Base-by-base conservation (phyloP, 2,797 vertebrate species). In the Serranus cabrilla region DNA sequence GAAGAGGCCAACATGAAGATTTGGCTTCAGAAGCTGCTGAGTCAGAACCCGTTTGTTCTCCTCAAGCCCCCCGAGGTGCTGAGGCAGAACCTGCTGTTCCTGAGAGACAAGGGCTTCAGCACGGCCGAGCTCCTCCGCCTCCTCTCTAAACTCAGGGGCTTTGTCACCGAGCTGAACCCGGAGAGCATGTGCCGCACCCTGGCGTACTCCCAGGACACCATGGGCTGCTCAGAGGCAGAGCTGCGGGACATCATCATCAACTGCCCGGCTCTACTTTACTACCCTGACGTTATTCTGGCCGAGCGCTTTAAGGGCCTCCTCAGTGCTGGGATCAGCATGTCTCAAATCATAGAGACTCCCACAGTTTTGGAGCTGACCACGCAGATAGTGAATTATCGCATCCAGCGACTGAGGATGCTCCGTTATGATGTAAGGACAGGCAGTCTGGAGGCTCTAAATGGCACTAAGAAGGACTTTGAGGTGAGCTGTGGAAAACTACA, bases 391-490 rank as follows among this genome's bases (percentile, higher is more conserved):
- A 95, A 94, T 55, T 95, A 96, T 83, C 95, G 97, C 49, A 93
- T 98, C 70, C 95, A 94, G 80, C 96, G 90, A 71, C 94, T 99
- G 59, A 88, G 72, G 68, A 86, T 91, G 3, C 86, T 90, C 46
- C 96, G 97, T 11, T 97, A 96, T 11, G 88, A 94, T 57, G 55
- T 97, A 56, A 94, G 88, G 82, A 92, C 88, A 8, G 95, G 96
- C 39, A 94, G 92, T 74, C 91, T 99, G 63, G 92, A 95, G 39
- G 89, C 93, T 47, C 77, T 99, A 1, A 96, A 81, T 27, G 97
- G 98, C 39, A 99, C 97, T 2, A 99, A 97, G 90, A 99, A 97
- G 74, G 97, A 99, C 86, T 99, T 99, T 92, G 98, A 99, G 82
- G 88, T 74, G 62, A 96, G 70, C 82, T 96, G 90, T 45, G 94